These are phyloP conservation scores for Hydrochoerus hydrochaeris DNA, from an alignment of 2,113 vertebrate species.

Conservation along the genomic window DNA sequence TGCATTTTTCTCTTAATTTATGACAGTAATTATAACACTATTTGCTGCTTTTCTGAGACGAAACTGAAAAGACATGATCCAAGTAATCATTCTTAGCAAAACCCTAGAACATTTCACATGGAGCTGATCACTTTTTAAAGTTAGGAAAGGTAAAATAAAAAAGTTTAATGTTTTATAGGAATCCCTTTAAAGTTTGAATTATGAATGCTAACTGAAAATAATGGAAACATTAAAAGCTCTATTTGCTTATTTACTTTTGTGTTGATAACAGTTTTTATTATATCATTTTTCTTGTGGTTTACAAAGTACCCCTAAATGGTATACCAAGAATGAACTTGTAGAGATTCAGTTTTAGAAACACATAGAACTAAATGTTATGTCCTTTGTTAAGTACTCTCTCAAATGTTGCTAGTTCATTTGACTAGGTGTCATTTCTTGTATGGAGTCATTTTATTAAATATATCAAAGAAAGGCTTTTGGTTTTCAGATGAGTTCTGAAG, in stretches of 20 bases:
- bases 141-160: neutral
- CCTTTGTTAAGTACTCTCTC: neutral
- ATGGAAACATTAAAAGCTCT: neutral
- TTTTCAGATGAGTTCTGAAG: neutral
- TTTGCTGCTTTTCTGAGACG: neutral
- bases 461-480: neutral
- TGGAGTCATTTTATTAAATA: neutral
- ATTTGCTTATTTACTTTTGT: neutral
- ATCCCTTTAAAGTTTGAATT: conserved; percentile 20
- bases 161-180: neutral
- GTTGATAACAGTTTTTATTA: neutral
- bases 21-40: neutral
- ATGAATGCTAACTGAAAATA: neutral
- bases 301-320: neutral
- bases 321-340: neutral
- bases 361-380: neutral
- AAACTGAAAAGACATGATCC: neutral
- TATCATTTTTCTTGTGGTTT: neutral
- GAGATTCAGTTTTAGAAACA: conserved; percentile 5
- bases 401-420: neutral
- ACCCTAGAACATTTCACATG: neutral
- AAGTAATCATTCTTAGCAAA: neutral
- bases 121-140: neutral
- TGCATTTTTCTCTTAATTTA: neutral
- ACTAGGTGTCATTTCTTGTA: neutral